A percentile compares a stretch with the other conserved stretches of the same genome.
phyloP scores from a whole-genome alignment of 2,797 vertebrate genomes.

The Ctenopoma kingsleyae region DNA sequence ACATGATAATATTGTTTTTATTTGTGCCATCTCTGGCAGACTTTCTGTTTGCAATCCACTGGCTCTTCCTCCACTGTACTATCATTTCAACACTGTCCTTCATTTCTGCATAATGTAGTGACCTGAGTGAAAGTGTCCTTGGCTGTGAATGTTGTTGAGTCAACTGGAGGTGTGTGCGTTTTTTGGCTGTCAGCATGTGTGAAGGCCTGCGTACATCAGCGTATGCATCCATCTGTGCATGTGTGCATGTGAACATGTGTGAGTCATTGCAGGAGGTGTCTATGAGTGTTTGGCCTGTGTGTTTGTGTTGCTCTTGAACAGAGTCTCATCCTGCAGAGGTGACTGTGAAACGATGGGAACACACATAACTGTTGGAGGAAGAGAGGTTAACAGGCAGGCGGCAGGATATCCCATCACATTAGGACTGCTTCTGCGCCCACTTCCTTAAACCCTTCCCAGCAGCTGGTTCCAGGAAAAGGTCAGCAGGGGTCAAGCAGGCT shows the following conservation, averaged over 20 bases:
- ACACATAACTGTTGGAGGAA: constrained; percentile 67
- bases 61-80: constrained; percentile 48
- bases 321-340: constrained; percentile 61
- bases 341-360: constrained; percentile 72
- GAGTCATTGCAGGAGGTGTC: constrained; percentile 44
- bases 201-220: constrained; percentile 46
- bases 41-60: constrained; percentile 58
- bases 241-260: constrained; percentile 20
- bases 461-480: constrained; percentile 75
- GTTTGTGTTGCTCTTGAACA: constrained; percentile 38
- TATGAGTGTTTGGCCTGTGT: constrained; percentile 30
- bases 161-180: constrained; percentile 56
- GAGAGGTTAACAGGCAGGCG: constrained; percentile 72
- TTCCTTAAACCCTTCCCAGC: constrained; percentile 81
- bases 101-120: constrained; percentile 55
- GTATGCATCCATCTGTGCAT: constrained; percentile 43
- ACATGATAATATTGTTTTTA: constrained; percentile 64
- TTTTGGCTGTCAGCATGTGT: constrained; percentile 61
- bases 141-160: constrained; percentile 66
- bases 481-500: constrained; percentile 71
- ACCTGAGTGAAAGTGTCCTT: constrained; percentile 64
- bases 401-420: constrained; percentile 85
- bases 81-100: constrained; percentile 66
- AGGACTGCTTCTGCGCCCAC: constrained; percentile 68
- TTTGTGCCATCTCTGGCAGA: constrained; percentile 58